These are phyloP conservation scores for Cossypha heuglini DNA, from an alignment of 2,797 vertebrate genomes.

Conservation along the genomic window DNA sequence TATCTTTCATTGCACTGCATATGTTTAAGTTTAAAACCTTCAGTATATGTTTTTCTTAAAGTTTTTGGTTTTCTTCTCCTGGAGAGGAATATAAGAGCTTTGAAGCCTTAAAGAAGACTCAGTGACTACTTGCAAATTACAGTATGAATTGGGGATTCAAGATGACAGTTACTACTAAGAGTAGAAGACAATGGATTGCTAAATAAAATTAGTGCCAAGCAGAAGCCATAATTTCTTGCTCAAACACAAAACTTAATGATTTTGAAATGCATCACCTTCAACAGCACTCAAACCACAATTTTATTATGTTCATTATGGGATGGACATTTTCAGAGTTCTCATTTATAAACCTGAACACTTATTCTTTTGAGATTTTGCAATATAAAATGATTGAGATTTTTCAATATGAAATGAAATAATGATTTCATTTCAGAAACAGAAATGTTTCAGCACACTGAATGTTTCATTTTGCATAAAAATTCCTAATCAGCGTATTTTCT, in stretches of 20 bases:
- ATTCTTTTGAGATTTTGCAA: not conserved
- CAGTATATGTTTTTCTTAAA: not conserved
- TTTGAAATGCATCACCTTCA: not conserved
- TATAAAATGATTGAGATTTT: not conserved
- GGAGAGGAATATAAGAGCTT: not conserved
- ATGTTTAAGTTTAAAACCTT: not conserved
- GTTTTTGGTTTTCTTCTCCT: not conserved
- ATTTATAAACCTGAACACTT: not conserved
- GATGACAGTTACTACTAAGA: not conserved
- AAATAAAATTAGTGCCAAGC: not conserved
- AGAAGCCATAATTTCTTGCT: not conserved
- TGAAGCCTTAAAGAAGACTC: not conserved
- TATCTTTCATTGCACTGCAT: not conserved
- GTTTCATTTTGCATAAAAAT: not conserved
- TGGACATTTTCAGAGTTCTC: not conserved
- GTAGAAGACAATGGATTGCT: not conserved
- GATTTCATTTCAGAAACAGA: not conserved
- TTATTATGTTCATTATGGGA: not conserved
- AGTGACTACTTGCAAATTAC: not conserved
- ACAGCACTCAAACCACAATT: not conserved
- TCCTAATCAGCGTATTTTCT: not conserved
- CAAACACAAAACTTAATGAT: not conserved
- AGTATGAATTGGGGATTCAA: not conserved
- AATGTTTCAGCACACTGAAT: not conserved
- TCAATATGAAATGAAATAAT: not conserved